Base-by-base conservation (phyloP, 2,797 vertebrate species). In the Orientallactaga sibirica region DNA sequence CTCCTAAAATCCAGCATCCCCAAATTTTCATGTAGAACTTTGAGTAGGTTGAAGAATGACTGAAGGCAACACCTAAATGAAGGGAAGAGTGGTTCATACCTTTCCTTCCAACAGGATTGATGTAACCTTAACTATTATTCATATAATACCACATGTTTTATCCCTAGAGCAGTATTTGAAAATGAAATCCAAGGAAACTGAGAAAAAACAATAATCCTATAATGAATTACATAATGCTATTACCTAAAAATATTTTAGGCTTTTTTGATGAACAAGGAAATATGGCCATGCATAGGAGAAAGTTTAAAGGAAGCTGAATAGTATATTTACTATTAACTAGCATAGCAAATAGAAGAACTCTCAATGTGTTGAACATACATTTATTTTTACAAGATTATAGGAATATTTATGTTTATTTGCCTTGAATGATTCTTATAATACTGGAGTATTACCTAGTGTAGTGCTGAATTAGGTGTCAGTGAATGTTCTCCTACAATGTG, bases 71-170 rank as follows among this genome's bases (percentile, higher is more conserved):
- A 71, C 33, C 48, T 24, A 90, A 92, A 95, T 93, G 71, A 87
- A 86, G 24, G 8, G 5, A 82, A 75, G 20, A 92, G 73, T 76
- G 0, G 24, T 74, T 24, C 10, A 55, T 1, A 70, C 22, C 15
- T 94, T 83, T 86, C 41, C 24, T 33, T 93, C 79, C 94, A 97
- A 94, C 94, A 95, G 94, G 94, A 97, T 96, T 97, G 94, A 97
- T 96, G 67, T 41, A 68, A 91, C 37, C 18, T 79, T 80, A 77
- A 27, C 71, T 90, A 88, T 78, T 43, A 77, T 68, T 81, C 29
- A 58, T 24, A 24, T 6, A 83, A 66, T 43, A 37, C 58, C 78
- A 5, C 25, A 67, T 87, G 85, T 91, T 84, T 89, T 86, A 67
- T 79, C 33, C 24, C 48, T 29, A 89, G 7, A 70, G 27, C 94